Evolutionary conservation across 2,113 vertebrate species (phyloP), one percentile per base, ranked within the genome.

Genomic region (Chunga burmeisteri): DNA sequence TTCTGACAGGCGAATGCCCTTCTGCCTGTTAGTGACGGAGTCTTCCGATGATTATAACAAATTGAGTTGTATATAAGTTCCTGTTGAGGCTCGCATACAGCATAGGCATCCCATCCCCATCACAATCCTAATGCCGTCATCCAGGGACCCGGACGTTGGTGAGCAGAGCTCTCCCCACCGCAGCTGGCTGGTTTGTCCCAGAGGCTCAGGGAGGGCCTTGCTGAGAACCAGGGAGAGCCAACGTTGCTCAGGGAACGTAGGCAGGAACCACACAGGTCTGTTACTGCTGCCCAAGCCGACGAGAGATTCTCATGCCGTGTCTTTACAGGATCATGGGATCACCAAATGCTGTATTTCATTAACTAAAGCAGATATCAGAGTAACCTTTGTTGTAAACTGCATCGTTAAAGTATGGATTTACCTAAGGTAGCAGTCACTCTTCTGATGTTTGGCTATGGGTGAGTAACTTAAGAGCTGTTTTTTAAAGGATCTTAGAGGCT

Each of bases 401-500:
- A 27, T 56, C 0, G 0, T 68, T 80, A 65, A 53, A 67, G 56
- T 30, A 36, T 16, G 46, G 62, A 62, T 89, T 94, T 94, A 82
- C 66, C 81, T 66, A 70, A 72, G 58, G 62, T 8, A 90, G 67
- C 62, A 94, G 78, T 73, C 70, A 44, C 71, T 87, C 58, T 93
- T 87, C 78, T 30, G 58, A 36, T 91, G 58, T 82, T 96, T 93
- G 74, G 53, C 78, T 82, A 86, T 26, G 81, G 85, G 81, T 29
- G 20, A 94, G 67, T 90, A 95, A 93, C 92, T 90, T 94, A 91
- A 89, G 87, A 71, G 74, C 85, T 90, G 81, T 72, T 96, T 95
- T 95, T 94, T 68, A 91, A 90, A 94, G 73, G 93, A 85, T 94
- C 83, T 85, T 91, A 80, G 92, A 85, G 91, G 89, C 94, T 96